Percentiles rank a stretch among this genome's conserved stretches.
These are phyloP conservation scores for Onychostoma macrolepis DNA, from an alignment of 2,113 vertebrate species.

Conservation along the genomic window DNA sequence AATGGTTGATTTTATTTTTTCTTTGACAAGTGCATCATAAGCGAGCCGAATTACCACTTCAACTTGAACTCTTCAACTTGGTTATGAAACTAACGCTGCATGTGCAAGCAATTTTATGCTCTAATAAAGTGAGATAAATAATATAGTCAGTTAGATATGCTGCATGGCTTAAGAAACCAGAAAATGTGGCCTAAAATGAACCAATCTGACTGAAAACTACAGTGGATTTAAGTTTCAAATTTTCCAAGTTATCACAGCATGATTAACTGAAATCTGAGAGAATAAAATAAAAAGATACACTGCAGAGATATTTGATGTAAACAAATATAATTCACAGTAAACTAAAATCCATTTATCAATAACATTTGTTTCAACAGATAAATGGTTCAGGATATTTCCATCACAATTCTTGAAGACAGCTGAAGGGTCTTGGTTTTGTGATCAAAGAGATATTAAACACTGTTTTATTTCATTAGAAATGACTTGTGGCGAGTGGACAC, in stretches of 20 bases:
- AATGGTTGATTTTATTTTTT: background rate
- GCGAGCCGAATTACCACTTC: background rate
- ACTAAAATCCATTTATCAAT: background rate
- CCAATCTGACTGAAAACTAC: background rate
- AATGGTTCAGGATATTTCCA: background rate
- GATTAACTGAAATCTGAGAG: background rate
- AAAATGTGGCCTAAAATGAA: slow-evolving; percentile 24
- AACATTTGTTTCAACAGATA: background rate
- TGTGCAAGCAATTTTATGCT: slow-evolving; percentile 38
- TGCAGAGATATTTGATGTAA: background rate
- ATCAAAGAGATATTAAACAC: background rate
- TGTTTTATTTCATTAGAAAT: slow-evolving; percentile 10
- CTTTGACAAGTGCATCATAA: background rate
- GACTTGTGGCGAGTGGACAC: background rate
- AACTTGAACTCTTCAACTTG: slow-evolving; percentile 18
- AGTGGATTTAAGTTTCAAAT: background rate
- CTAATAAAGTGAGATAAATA: slow-evolving; percentile 38
- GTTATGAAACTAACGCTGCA: slow-evolving; percentile 23
- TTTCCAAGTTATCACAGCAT: background rate
- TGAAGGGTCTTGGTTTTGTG: background rate
- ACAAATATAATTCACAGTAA: background rate
- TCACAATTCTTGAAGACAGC: background rate
- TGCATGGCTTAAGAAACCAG: background rate
- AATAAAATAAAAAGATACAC: background rate
- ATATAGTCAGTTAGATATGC: background rate